phyloP scores from a whole-genome alignment of 1,140 invertebrate species.

The Drosophila mauritiana region DNA sequence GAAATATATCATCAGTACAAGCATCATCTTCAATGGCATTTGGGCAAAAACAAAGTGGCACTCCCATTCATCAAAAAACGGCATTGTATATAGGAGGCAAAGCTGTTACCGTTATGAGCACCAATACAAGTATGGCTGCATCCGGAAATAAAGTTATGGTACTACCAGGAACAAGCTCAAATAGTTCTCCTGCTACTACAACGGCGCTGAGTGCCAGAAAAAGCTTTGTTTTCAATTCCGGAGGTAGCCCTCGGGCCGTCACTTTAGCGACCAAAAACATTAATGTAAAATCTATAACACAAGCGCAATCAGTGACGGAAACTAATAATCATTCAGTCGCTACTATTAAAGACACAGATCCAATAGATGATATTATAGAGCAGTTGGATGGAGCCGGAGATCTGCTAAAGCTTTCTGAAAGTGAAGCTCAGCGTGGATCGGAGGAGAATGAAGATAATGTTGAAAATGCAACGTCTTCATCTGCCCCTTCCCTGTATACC shows the following conservation, averaged over 20 bases:
- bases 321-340: constrained; percentile 49
- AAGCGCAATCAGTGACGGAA: constrained; percentile 28
- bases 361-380: constrained; percentile 83
- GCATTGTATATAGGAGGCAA: constrained; percentile 88
- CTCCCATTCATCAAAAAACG: constrained; percentile 85
- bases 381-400: constrained; percentile 78
- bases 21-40: constrained; percentile 20
- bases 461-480: constrained; percentile 44
- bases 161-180: constrained; percentile 63
- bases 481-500: not conserved
- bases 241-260: constrained; percentile 48
- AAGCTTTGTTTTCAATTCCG: constrained; percentile 74
- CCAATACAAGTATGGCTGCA: constrained; percentile 62
- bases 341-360: constrained; percentile 49
- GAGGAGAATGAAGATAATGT: constrained; percentile 30
- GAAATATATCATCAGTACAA: constrained; percentile 84
- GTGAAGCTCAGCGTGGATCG: constrained; percentile 4
- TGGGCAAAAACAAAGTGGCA: constrained; percentile 34
- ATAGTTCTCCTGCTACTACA: constrained; percentile 7
- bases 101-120: constrained; percentile 88
- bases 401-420: constrained; percentile 22
- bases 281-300: constrained; percentile 81
- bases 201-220: constrained; percentile 60
- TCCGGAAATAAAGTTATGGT: constrained; percentile 69
- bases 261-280: constrained; percentile 55